These are phyloP conservation scores for Panzeria rudis DNA, from an alignment of 2,888 invertebrate species.

Conservation along the genomic window DNA sequence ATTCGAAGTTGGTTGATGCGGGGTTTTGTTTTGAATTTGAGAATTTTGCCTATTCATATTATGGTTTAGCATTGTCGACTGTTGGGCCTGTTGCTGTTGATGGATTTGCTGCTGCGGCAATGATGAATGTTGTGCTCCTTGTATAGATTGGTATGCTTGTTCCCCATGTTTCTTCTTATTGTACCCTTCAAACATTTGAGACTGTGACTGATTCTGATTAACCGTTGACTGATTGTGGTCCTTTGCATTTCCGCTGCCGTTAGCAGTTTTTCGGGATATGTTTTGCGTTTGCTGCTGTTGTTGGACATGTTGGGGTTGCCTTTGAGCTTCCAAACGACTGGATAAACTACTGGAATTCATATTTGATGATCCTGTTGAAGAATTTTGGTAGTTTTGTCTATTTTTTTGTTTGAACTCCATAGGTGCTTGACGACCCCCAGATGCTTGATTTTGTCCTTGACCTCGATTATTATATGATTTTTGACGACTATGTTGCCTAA, in stretches of 20 bases:
- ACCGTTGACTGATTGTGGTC: slow-evolving; percentile 27
- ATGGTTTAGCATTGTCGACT: slow-evolving; percentile 59
- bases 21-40: slow-evolving; percentile 51
- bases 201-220: slow-evolving; percentile 57
- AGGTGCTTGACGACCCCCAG: slow-evolving; percentile 77
- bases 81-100: slow-evolving; percentile 57
- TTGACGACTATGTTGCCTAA: slow-evolving; percentile 54
- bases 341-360: slow-evolving; percentile 47
- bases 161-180: slow-evolving; percentile 69
- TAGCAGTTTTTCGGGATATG: slow-evolving; percentile 25
- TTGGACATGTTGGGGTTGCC: slow-evolving; percentile 46
- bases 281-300: slow-evolving; percentile 46
- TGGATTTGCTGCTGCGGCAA: slow-evolving; percentile 48
- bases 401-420: slow-evolving; percentile 82
- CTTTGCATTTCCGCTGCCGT: slow-evolving; percentile 13
- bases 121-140: slow-evolving; percentile 39
- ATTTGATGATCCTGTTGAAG: slow-evolving; percentile 13
- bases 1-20: slow-evolving; percentile 75
- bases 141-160: slow-evolving; percentile 69
- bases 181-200: slow-evolving; percentile 56
- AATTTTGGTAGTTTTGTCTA: slow-evolving; percentile 53
- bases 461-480: slow-evolving; percentile 63
- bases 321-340: slow-evolving; percentile 63
- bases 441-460: slow-evolving; percentile 60
- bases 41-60: slow-evolving; percentile 51